phyloP scores from a whole-genome alignment of 2,888 invertebrate genomes.

The Coenonympha arcania region DNA sequence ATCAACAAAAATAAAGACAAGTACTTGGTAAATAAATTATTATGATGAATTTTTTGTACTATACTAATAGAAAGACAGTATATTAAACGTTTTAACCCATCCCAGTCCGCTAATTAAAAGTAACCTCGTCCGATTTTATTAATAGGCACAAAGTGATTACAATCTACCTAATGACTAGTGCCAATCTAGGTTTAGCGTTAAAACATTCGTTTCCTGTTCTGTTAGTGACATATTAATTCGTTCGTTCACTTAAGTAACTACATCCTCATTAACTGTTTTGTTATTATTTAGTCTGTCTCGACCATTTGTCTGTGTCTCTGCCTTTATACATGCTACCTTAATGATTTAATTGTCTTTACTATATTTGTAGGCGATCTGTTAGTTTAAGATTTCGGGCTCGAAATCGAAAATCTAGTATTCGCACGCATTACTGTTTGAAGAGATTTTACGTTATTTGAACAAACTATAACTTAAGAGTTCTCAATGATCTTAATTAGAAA shows the following conservation, averaged over 20 bases:
- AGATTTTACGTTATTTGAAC: too few relatives aligned
- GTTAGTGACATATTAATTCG: slow-evolving; percentile 67
- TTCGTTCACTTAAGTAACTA: slow-evolving; percentile 58
- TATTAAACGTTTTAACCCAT: not conserved
- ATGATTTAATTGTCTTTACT: not conserved
- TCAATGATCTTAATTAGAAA: too few relatives aligned
- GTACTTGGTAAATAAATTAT: too few relatives aligned
- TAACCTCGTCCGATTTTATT: slow-evolving; percentile 21
- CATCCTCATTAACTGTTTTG: slow-evolving; percentile 70
- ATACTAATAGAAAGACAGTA: too few relatives aligned
- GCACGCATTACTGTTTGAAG: too few relatives aligned
- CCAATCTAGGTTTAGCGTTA: slow-evolving; percentile 65
- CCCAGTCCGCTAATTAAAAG: slow-evolving; percentile 5
- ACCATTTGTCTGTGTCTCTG: slow-evolving; percentile 47
- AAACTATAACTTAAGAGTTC: too few relatives aligned
- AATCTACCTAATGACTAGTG: slow-evolving; percentile 32
- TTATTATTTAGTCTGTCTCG: slow-evolving; percentile 57
- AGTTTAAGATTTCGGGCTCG: not conserved
- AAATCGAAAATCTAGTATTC: too few relatives aligned
- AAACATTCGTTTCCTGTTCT: slow-evolving; percentile 64
- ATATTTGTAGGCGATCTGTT: not conserved
- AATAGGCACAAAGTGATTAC: slow-evolving; percentile 19
- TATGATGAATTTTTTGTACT: too few relatives aligned
- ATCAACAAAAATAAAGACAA: too few relatives aligned
- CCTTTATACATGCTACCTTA: slow-evolving; percentile 11